Conservation (phyloP, 2,113 vertebrate species). For the Bufo gargarizans region DNA sequence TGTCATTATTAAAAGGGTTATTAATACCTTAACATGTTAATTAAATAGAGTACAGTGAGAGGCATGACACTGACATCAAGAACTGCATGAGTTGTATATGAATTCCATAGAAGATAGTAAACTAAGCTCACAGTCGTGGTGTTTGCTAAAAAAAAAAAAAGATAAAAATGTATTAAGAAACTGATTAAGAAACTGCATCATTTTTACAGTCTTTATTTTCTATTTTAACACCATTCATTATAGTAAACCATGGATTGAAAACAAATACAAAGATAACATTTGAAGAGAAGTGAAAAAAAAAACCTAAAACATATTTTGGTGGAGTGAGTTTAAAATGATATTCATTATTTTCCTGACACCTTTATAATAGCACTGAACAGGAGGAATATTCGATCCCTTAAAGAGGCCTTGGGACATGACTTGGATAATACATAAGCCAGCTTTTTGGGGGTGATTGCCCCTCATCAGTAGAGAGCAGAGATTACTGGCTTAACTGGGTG, state of each 20-base stretch:
- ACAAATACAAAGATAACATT: too few relatives aligned
- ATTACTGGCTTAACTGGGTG: too few relatives aligned
- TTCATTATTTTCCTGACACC: too few relatives aligned
- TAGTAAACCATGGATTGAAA: too few relatives aligned
- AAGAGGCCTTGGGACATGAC: too few relatives aligned
- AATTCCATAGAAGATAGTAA: not conserved
- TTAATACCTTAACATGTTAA: constrained; percentile 3
- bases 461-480: too few relatives aligned
- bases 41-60: not conserved
- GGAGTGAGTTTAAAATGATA: too few relatives aligned
- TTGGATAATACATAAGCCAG: too few relatives aligned
- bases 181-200: not conserved
- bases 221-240: not conserved
- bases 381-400: too few relatives aligned
- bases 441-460: too few relatives aligned
- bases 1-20: not conserved
- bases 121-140: not conserved
- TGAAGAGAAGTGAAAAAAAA: too few relatives aligned
- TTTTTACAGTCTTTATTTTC: not conserved
- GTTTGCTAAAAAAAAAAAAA: not conserved
- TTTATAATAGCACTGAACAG: not conserved
- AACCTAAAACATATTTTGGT: too few relatives aligned
- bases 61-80: not conserved
- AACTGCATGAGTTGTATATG: not conserved
- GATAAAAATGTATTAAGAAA: not conserved